These are phyloP conservation scores for Heliocidaris tuberculata DNA, from an alignment of 35 echinoderm and acorn worm genomes.

Conservation along the genomic window DNA sequence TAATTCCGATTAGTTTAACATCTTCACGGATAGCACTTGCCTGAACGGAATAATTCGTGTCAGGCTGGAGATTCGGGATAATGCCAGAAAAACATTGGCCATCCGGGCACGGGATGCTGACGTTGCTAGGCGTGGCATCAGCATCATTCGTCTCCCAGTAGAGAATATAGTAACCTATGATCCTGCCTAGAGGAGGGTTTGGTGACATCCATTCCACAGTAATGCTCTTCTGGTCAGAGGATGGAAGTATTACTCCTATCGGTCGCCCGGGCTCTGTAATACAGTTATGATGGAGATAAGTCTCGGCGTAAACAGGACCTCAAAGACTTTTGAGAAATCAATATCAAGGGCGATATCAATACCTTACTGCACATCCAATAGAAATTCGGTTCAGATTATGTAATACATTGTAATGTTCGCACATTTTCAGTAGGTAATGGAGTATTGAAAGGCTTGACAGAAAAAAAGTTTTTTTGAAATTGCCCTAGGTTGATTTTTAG, in stretches of 20 bases:
- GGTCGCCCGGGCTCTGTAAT: slow-evolving; percentile 18
- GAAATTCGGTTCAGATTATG: too few species aligned
- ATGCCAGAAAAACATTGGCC: background rate
- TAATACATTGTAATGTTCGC: too few species aligned
- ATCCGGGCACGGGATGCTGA: background rate
- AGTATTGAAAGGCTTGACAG: too few species aligned
- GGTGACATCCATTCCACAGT: slow-evolving; percentile 28
- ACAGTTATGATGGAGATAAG: background rate
- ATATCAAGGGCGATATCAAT: too few species aligned
- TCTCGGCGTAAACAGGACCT: too few species aligned
- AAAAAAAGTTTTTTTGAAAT: too few species aligned
- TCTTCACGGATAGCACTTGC: background rate
- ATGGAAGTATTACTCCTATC: background rate
- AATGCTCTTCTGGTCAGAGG: background rate
- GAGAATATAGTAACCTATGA: slow-evolving; percentile 4
- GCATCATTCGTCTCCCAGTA: background rate
- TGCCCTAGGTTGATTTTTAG: too few species aligned
- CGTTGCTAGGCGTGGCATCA: background rate
- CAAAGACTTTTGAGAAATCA: too few species aligned
- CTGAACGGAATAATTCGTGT: slow-evolving; percentile 44
- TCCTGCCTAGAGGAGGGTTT: slow-evolving; percentile 8
- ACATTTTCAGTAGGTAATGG: too few species aligned
- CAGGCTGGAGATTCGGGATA: background rate
- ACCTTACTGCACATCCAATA: too few species aligned
- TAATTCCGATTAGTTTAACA: too few species aligned